phyloP scores from a whole-genome alignment of 2,797 vertebrate genomes.

The Spondyliosoma cantharus region DNA sequence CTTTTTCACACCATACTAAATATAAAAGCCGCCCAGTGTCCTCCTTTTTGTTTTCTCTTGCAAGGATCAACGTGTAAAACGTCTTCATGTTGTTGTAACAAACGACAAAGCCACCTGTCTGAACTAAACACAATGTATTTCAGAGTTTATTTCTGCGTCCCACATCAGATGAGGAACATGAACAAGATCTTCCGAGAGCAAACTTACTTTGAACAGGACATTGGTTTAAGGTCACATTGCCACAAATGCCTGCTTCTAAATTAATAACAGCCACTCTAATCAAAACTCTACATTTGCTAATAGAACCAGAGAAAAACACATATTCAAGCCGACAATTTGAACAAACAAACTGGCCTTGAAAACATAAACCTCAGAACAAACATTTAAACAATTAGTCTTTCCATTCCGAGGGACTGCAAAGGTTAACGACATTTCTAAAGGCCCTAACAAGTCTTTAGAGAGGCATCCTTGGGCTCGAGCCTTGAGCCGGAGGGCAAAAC shows the following conservation, averaged over 20 bases:
- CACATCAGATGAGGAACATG: no score
- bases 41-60: no score
- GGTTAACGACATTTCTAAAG: neutral
- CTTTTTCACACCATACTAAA: neutral
- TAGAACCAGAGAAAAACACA: neutral
- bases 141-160: no score
- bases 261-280: neutral
- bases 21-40: neutral
- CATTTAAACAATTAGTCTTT: neutral
- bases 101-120: neutral
- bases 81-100: neutral
- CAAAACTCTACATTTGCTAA: neutral
- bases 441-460: neutral
- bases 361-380: neutral
- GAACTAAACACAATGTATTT: no score
- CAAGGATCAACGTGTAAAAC: no score
- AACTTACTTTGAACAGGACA: no score
- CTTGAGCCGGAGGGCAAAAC: neutral
- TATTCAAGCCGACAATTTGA: no score
- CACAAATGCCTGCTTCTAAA: neutral
- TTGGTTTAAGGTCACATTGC: neutral
- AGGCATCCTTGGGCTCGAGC: neutral
- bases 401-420: neutral
- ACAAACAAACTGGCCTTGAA: neutral
- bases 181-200: no score